Base-by-base conservation (phyloP, 1,140 invertebrate genomes). In the Oryzaephilus surinamensis region DNA sequence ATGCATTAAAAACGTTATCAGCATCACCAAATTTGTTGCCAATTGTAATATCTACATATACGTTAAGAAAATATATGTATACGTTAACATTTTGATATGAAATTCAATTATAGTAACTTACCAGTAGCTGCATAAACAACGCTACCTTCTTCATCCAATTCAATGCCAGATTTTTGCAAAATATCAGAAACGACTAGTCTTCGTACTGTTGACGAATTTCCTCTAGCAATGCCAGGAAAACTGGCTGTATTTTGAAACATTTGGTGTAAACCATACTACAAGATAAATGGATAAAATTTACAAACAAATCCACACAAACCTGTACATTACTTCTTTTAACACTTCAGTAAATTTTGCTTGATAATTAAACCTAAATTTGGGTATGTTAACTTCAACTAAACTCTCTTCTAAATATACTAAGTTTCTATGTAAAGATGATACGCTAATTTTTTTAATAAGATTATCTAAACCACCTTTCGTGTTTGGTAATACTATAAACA, bases 121-220 rank as follows among this genome's bases (percentile, higher is more conserved):
- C 81, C 80, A 41, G 87, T 88, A 5, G 81, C 78, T 0, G 79
- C 78, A 52, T 73, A 84, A 3, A 80, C 84, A 3, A 73, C 70
- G 20, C 76, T 89, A 26, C 88, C 88, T 46, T 84, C 64, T 62
- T 94, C 89, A 52, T 87, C 84, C 2, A 91, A 75, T 57, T 84
- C 79, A 21, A 94, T 80, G 32, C 81, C 86, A 28, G 79, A 71
- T 52, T 88, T 83, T 55, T 92, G 89, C 15, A 89, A 43, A 10
- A 90, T 70, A 41, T 81, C 74, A 0, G 80, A 79, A 0, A 92
- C 74, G 17, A 69, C 65, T 8, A 85, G 54, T 20, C 67, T 63
- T 13, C 60, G 61, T 2, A 58, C 51, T 3, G 62, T 1, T 60
- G 54, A 4, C 43, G 53, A 35, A 11, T 67, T 67, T 1, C 73